Conservation (phyloP, 2,113 vertebrate genomes). For the Pteronura brasiliensis region DNA sequence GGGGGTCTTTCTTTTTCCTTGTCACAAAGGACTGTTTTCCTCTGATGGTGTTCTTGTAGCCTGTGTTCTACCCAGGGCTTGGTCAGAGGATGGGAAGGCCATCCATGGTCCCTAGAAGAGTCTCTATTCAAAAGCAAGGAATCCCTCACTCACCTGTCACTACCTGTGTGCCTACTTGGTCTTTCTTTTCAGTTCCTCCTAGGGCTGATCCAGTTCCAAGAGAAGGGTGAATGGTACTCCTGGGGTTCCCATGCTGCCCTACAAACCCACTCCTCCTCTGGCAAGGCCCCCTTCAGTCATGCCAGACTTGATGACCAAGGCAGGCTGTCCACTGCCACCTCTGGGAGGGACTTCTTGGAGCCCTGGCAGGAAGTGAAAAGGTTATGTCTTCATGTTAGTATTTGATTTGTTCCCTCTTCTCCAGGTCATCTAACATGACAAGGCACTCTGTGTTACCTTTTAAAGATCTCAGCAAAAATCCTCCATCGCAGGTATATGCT, state of each 20-base stretch:
- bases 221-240: background rate
- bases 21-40: conserved; percentile 20
- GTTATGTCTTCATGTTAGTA: rapidly evolving
- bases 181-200: background rate
- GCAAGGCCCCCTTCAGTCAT: background rate
- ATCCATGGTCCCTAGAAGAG: too few species aligned
- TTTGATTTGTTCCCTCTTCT: background rate
- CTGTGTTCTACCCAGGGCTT: background rate
- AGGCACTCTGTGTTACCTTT: background rate
- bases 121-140: background rate
- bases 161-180: rapidly evolving
- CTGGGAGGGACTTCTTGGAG: background rate
- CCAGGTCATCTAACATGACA: background rate
- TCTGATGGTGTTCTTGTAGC: background rate
- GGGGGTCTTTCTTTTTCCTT: conserved; percentile 10
- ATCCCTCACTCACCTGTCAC: rapidly evolving
- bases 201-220: background rate
- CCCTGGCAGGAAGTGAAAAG: background rate
- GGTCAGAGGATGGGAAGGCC: background rate
- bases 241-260: background rate
- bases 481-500: background rate
- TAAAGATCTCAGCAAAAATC: background rate
- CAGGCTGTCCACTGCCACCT: rapidly evolving
- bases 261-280: too few species aligned
- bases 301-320: background rate